Evolutionary conservation across 1,140 invertebrate species (phyloP), one percentile per base, ranked within the genome.

Genomic region (Sarcophaga peregrina): DNA sequence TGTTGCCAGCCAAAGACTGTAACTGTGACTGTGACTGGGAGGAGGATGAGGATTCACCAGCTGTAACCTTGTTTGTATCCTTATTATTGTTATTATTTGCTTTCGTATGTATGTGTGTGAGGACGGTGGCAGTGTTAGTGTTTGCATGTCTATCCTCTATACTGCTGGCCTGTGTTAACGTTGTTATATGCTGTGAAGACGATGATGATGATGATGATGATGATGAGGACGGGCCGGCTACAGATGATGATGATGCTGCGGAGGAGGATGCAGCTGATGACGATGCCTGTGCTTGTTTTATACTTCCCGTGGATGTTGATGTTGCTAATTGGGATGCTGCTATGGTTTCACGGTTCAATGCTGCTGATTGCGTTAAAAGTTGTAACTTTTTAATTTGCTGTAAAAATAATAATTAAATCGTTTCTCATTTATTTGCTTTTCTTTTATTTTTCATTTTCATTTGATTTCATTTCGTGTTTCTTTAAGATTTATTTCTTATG

Each of bases 301-400:
- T 82, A 52, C 68, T 48, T 15, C 82, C 73, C 20, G 76, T 82
- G 76, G 88, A 85, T 75, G 82, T 90, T 84, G 89, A 90, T 85
- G 89, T 90, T 84, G 89, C 89, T 87, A 90, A 88, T 86, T 90
- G 89, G 80, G 89, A 90, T 82, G 89, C 89, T 85, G 89, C 88
- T 84, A 90, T 90, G 86, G 89, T 90, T 87, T 90, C 90, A 82
- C 88, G 87, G 84, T 90, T 90, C 83, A 90, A 83, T 46, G 90
- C 87, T 83, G 90, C 90, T 73, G 87, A 90, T 86, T 90, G 88
- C 83, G 90, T 90, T 81, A 90, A 86, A 83, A 88, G 85, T 85
- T 90, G 90, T 82, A 90, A 86, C 84, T 90, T 90, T 86, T 90
- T 89, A 85, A 90, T 89, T 90, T 90, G 90, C 90, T 90, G 86